Conservation (phyloP, 1,140 invertebrate genomes). For the Ectropis grisescens region DNA sequence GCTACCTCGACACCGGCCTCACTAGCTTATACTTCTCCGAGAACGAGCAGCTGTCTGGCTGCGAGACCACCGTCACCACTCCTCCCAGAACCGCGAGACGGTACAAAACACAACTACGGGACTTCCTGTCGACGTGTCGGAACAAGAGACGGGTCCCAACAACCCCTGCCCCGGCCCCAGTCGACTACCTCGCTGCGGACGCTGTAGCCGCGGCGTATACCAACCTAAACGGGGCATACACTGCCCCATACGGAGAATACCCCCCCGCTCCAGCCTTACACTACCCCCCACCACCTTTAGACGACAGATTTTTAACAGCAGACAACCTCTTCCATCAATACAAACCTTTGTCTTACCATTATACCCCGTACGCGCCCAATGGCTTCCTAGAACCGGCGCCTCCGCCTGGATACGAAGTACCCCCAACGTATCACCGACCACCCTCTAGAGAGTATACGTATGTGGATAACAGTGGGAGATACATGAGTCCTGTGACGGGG, state of each 20-base stretch:
- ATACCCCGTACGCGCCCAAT: constrained; percentile 80
- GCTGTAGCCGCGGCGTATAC: constrained; percentile 84
- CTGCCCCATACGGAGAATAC: constrained; percentile 74
- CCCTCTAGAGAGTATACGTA: constrained; percentile 71
- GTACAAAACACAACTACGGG: constrained; percentile 93
- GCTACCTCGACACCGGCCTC: constrained; percentile 93
- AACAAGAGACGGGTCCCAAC: constrained; percentile 87
- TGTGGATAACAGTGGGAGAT: constrained; percentile 56
- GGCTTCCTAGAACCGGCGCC: constrained; percentile 81
- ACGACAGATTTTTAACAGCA: constrained; percentile 82
- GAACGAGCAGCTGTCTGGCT: constrained; percentile 81
- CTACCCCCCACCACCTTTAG: constrained; percentile 80
- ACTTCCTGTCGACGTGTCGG: constrained; percentile 92
- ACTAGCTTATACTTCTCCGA: constrained; percentile 92
- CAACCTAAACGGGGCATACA: constrained; percentile 86
- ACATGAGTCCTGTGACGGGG: constrained; percentile 52
- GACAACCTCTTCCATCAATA: constrained; percentile 92
- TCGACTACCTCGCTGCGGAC: constrained; percentile 68
- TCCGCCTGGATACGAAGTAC: constrained; percentile 61
- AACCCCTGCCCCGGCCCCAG: constrained; percentile 56
- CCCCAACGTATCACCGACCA: constrained; percentile 49
- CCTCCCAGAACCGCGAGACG: constrained; percentile 85
- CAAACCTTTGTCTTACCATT: constrained; percentile 82
- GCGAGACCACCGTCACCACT: constrained; percentile 71
- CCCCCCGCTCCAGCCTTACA: constrained; percentile 74